Conservation (phyloP, 2,113 vertebrate species). For the Ivindomyrus marchei region DNA sequence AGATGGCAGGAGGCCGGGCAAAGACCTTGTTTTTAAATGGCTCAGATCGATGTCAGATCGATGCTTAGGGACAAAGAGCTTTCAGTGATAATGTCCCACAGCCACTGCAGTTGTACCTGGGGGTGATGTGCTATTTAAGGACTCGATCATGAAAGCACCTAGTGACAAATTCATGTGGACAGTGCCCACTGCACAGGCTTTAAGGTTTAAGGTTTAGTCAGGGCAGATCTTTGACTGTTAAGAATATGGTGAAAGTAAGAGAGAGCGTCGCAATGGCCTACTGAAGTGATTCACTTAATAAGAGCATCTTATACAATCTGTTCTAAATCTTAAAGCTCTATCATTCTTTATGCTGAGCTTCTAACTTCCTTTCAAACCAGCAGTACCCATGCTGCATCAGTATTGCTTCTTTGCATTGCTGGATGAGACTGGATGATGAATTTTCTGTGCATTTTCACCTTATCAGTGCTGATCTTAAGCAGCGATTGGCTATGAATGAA, state of each 20-base stretch:
- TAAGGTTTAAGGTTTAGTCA: not conserved
- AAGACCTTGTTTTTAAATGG: not conserved
- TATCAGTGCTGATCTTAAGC: not conserved
- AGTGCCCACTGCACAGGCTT: not conserved
- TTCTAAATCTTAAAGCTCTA: not conserved
- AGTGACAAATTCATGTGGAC: not conserved
- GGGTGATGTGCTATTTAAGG: not conserved
- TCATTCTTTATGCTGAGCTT: not conserved
- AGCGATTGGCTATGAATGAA: not conserved
- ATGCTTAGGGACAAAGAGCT: not conserved
- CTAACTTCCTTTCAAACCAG: not conserved
- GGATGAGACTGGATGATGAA: not conserved
- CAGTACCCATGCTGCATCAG: not conserved
- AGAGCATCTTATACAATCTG: not conserved
- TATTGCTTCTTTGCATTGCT: not conserved
- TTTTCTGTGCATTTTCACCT: not conserved
- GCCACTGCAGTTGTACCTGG: not conserved
- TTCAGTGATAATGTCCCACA: not conserved
- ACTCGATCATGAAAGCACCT: not conserved
- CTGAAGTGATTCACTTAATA: not conserved
- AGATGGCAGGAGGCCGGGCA: not conserved
- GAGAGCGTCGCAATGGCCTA: not conserved
- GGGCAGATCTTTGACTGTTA: not conserved
- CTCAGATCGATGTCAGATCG: not conserved
- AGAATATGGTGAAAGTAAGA: not conserved